These are phyloP conservation scores for Macrosteles quadrilineatus DNA, from an alignment of 1,140 invertebrate genomes.

Conservation along the genomic window DNA sequence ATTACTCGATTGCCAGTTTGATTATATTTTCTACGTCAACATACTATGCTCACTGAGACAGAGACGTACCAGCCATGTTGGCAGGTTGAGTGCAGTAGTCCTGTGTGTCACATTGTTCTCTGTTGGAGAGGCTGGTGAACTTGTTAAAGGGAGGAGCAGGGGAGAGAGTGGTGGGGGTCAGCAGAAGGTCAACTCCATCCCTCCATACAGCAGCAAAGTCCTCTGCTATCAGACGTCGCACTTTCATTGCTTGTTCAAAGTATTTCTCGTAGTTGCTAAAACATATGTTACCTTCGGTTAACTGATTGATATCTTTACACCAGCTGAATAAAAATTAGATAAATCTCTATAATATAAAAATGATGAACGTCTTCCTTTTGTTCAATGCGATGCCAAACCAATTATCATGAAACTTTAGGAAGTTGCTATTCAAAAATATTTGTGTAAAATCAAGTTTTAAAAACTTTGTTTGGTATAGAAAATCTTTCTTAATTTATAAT, in stretches of 20 bases:
- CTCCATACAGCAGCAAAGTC: conserved; percentile 82
- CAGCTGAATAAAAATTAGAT: neutral
- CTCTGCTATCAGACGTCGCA: conserved; percentile 82
- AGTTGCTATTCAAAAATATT: too few relatives aligned
- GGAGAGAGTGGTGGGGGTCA: conserved; percentile 90
- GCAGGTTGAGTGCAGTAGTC: conserved; percentile 95
- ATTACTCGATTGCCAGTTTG: too few relatives aligned
- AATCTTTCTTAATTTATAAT: too few relatives aligned
- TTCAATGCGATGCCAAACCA: too few relatives aligned
- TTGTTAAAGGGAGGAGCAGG: conserved; percentile 81
- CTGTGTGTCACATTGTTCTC: conserved; percentile 83
- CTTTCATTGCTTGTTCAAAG: conserved; percentile 86
- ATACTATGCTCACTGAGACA: neutral
- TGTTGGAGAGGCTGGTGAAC: conserved; percentile 76
- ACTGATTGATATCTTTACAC: neutral
- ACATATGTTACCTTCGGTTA: conserved; percentile 20
- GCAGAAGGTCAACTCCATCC: conserved; percentile 75
- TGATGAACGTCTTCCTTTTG: too few relatives aligned
- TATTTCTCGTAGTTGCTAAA: conserved; percentile 90
- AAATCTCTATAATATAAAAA: too few relatives aligned
- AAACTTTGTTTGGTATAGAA: too few relatives aligned
- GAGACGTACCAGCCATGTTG: conserved; percentile 83
- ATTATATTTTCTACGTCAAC: too few relatives aligned
- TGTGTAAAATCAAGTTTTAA: too few relatives aligned
- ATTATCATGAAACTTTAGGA: too few relatives aligned